These are phyloP conservation scores for Neodiprion virginianus DNA, from an alignment of 1,140 invertebrate genomes.

Conservation along the genomic window DNA sequence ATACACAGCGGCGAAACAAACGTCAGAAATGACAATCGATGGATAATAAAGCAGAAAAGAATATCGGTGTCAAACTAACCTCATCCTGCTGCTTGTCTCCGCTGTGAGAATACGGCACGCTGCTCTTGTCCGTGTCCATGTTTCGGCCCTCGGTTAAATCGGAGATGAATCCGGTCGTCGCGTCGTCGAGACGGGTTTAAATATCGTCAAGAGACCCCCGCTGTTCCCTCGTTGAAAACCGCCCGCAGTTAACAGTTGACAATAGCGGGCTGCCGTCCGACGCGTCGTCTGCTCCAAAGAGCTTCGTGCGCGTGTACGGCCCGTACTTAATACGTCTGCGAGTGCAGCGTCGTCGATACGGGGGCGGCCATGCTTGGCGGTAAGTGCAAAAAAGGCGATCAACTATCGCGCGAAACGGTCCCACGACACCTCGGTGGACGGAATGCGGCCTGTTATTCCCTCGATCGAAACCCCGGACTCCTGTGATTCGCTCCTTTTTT, in stretches of 20 bases:
- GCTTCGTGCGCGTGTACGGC: too few species aligned
- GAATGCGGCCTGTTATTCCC: too few species aligned
- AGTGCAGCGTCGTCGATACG: neutral
- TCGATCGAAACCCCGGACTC: too few species aligned
- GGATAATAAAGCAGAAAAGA: neutral
- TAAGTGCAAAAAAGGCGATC: neutral
- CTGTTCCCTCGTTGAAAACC: too few species aligned
- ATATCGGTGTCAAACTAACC: constrained; percentile 52
- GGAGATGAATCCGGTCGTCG: too few species aligned
- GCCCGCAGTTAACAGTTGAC: neutral
- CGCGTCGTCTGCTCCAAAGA: neutral
- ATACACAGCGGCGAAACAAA: constrained; percentile 19
- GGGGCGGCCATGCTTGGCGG: neutral
- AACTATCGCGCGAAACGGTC: too few species aligned
- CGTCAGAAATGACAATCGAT: constrained; percentile 11
- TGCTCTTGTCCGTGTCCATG: constrained; percentile 32
- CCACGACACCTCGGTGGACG: too few species aligned
- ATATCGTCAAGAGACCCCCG: too few species aligned
- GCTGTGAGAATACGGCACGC: constrained; percentile 56
- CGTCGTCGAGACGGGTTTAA: too few species aligned
- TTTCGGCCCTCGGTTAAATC: neutral
- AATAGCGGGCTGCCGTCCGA: neutral
- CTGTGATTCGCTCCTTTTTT: too few species aligned
- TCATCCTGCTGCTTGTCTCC: constrained; percentile 68
- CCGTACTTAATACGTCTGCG: too few species aligned